These are phyloP conservation scores for Trichogramma evanescens DNA, from an alignment of 2,888 invertebrate species.

Conservation along the genomic window DNA sequence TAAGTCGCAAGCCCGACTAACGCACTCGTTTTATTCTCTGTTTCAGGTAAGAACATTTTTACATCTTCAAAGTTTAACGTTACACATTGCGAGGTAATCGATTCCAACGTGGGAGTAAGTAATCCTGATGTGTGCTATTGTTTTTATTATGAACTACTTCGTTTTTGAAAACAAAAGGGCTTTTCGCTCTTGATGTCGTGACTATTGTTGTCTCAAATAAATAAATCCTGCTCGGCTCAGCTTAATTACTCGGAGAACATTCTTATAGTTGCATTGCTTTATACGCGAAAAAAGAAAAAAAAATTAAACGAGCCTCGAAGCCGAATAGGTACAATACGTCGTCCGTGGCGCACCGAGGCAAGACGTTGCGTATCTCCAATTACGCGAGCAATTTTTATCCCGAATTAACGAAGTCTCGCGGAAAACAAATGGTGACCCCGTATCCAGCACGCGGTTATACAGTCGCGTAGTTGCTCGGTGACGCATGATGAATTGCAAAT, in stretches of 20 bases:
- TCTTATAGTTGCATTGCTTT: no score
- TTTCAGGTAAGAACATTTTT: constrained; percentile 40
- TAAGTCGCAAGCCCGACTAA: neutral
- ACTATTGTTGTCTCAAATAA: no score
- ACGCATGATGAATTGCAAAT: neutral
- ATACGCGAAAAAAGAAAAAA: no score
- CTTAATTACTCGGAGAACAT: no score
- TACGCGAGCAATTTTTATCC: no score
- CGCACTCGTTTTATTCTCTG: constrained; percentile 27
- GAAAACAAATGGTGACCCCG: neutral
- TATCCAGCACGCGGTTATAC: neutral
- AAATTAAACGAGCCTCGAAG: no score
- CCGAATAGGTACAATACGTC: no score
- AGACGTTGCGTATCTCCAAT: no score
- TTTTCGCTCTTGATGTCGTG: no score
- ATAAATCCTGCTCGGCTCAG: no score
- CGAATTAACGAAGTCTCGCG: neutral
- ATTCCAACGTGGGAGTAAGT: constrained; percentile 28
- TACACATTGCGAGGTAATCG: constrained; percentile 14
- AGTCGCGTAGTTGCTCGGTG: no score
- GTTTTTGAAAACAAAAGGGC: neutral
- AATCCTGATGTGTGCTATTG: constrained; percentile 13
- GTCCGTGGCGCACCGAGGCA: no score
- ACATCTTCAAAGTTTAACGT: neutral
- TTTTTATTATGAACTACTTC: neutral